Base-by-base conservation (phyloP, 2,113 vertebrate genomes). In the Perca fluviatilis region DNA sequence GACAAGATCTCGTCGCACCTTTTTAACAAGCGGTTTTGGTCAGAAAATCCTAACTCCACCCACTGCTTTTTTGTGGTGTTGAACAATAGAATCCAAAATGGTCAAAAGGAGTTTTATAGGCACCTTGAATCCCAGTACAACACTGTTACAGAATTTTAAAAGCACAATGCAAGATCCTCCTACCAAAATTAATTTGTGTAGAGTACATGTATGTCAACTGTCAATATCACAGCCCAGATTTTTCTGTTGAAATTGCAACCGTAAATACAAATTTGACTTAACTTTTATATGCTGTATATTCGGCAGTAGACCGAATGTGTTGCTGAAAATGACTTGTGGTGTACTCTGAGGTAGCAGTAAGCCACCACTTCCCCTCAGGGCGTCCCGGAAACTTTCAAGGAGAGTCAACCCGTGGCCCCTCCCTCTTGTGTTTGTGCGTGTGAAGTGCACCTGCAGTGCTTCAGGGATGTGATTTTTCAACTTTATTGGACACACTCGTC, bases 361-460 rank as follows among this genome's bases (percentile, higher is more conserved):
- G 74, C 80, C 67, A 57, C 46, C 79, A 33, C 86, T 71, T 69
- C 75, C 85, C 75, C 72, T 86, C 75, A 61, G 68, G 79, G 75
- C 72, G 74, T 64, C 72, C 58, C 74, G 70, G 46, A 78, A 75
- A 83, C 85, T 85, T 80, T 80, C 13, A 78, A 85, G 47, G 49
- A 67, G 72, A 79, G 30, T 67, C 61, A 16, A 66, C 75, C 30
- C 23, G 1, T 25, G 61, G 14, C 62, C 50, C 71, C 60, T 23
- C 60, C 50, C 64, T 15, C 27, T 50, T 13, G 54, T 43, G 51
- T 65, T 49, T 49, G 50, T 66, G 51, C 46, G 66, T 75, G 68
- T 85, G 69, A 83, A 82, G 73, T 86, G 79, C 79, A 83, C 86
- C 86, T 86, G 88, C 80, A 66, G 50, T 16, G 77, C 82, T 89